Evolutionary conservation across 2,888 invertebrate genomes (phyloP).

Genomic region (Trissoscelio sp.): DNA sequence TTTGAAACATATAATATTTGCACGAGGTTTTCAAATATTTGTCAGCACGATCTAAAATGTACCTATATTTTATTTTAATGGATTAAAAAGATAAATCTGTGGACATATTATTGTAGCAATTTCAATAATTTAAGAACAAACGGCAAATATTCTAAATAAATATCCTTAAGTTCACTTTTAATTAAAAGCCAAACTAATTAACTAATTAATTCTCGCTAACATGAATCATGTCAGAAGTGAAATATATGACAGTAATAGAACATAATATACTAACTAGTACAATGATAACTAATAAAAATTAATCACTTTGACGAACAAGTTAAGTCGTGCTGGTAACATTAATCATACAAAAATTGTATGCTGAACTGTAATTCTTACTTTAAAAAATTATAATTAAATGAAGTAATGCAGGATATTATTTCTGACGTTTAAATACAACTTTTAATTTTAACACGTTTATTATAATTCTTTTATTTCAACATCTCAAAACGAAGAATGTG

Average conservation of each 20-base stretch:
- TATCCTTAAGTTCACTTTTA: neutral
- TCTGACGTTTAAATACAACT: too few species aligned
- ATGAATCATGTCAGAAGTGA: neutral
- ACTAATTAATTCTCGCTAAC: neutral
- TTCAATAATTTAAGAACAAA: neutral
- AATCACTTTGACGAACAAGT: neutral
- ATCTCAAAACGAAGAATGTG: neutral
- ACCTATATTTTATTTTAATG: neutral
- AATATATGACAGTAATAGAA: conserved; percentile 1
- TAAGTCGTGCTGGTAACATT: neutral
- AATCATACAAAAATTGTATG: neutral
- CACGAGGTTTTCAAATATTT: too few species aligned
- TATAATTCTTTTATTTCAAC: neutral
- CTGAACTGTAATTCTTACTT: neutral
- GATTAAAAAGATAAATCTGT: neutral
- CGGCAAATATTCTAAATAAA: neutral
- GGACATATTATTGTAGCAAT: neutral
- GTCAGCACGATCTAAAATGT: too few species aligned
- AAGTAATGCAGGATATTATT: too few species aligned
- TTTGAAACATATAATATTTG: too few species aligned
- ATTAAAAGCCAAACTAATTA: conserved; percentile 3
- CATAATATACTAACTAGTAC: neutral
- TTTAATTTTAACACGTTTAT: too few species aligned
- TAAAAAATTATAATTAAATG: too few species aligned
- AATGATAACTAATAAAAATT: conserved; percentile 1